Percentiles rank a stretch among this genome's conserved stretches.
Evolutionary conservation across 1,140 invertebrate genomes (phyloP).

Genomic region (Polypedilum vanderplanki): DNA sequence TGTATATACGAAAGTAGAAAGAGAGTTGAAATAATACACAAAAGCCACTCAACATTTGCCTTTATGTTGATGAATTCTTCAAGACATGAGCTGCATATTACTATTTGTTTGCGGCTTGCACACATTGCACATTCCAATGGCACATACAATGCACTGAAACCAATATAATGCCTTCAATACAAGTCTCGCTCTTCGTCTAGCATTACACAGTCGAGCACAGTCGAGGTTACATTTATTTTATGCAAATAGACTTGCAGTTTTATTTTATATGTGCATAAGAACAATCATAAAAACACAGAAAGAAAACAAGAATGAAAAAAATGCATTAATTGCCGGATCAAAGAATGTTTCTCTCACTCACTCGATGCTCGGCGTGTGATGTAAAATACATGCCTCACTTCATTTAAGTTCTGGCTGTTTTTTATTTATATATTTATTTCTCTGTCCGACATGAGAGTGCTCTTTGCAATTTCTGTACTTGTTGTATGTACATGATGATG

Average conservation of each 20-base stretch:
- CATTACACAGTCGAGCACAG: not conserved
- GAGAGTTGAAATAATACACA: no score
- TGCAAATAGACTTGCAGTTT: slow-evolving; percentile 5
- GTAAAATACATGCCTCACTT: slow-evolving; percentile 18
- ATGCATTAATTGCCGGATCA: slow-evolving; percentile 11
- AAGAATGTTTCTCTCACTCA: not conserved
- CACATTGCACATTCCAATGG: slow-evolving; percentile 1
- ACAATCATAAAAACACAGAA: not conserved
- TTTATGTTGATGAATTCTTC: no score
- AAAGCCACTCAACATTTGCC: no score
- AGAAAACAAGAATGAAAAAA: slow-evolving; percentile 9
- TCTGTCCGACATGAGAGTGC: not conserved
- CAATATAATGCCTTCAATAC: slow-evolving; percentile 6
- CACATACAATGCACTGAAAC: not conserved
- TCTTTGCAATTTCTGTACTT: not conserved
- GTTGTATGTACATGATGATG: not conserved
- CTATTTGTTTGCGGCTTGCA: no score
- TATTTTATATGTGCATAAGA: not conserved
- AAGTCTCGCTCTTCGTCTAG: not conserved
- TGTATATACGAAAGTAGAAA: no score
- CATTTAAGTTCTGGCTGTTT: not conserved
- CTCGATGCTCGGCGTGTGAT: not conserved
- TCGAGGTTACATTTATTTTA: slow-evolving; percentile 19
- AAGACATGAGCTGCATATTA: no score
- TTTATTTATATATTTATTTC: not conserved